Conservation (phyloP, 2,888 invertebrate genomes). For the Drosophila pseudotakahashii region DNA sequence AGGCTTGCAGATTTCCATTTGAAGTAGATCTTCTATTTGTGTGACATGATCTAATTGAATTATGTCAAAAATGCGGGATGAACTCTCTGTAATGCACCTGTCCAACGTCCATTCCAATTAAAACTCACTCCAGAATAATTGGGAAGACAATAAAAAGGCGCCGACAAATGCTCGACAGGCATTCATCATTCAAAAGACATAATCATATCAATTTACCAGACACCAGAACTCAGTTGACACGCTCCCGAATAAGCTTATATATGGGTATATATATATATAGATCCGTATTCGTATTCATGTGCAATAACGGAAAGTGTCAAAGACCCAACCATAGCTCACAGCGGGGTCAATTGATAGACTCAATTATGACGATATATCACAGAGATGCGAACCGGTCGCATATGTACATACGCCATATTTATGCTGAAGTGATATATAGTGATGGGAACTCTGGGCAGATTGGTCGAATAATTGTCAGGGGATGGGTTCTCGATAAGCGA, state of each 20-base stretch:
- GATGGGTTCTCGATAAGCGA: conserved; percentile 29
- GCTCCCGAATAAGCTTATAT: conserved; percentile 28
- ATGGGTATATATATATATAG: conserved; percentile 34
- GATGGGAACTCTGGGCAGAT: conserved; percentile 20
- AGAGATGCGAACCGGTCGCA: conserved; percentile 29
- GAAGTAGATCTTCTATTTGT: background rate
- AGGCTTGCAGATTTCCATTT: background rate
- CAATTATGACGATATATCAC: conserved; percentile 74
- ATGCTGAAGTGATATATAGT: conserved; percentile 9
- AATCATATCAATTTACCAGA: conserved; percentile 49
- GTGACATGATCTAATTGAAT: conserved; percentile 49
- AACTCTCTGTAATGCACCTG: conserved; percentile 5
- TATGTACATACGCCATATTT: conserved; percentile 8
- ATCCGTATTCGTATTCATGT: conserved; percentile 46
- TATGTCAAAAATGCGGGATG: conserved; percentile 22
- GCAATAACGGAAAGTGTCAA: conserved; percentile 66
- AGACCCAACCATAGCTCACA: conserved; percentile 71
- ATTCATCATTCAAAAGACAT: conserved; percentile 61
- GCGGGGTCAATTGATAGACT: conserved; percentile 79
- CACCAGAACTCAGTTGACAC: conserved; percentile 32
- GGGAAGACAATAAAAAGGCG: conserved; percentile 42
- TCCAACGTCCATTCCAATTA: conserved; percentile 43
- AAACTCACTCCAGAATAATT: conserved; percentile 47
- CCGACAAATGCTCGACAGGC: conserved; percentile 43
- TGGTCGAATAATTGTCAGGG: conserved; percentile 22